Base-by-base conservation (phyloP, 1,140 invertebrate species). In the Protaetia brevitarsis region DNA sequence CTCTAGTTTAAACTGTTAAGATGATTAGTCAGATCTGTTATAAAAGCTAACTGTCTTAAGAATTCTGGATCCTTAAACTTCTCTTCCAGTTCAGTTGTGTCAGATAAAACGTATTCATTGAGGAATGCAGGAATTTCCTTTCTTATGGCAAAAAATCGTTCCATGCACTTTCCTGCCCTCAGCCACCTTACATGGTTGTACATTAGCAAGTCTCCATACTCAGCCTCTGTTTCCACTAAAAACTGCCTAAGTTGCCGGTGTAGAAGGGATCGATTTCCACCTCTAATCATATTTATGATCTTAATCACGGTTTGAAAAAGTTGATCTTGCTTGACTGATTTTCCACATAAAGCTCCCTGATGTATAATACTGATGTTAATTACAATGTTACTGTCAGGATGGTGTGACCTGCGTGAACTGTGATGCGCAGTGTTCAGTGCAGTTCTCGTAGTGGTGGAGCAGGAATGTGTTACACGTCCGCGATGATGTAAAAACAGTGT, bases 301-400 rank as follows among this genome's bases (percentile, higher is more conserved):
- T 66, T 71, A 67, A 69, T 60, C 26, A 67, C 63, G n/a, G n/a
- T 58, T 61, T 71, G 6, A 31, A 67, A 51, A 67, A 29, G 19
- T 51, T 64, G 59, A 71, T 51, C 61, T 51, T 41, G 60, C 64
- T 59, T 69, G 31, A 70, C n/a, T n/a, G n/a, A n/a, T n/a, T n/a
- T n/a, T n/a, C n/a, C n/a, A n/a, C n/a, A n/a, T n/a, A 56, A 34
- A 60, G 63, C 66, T 71, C 23, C 69, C 63, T 69, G 68, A 51
- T 71, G 67, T 66, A 68, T 69, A 29, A 66, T 69, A 36, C 69
- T n/a, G n/a, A n/a, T n/a, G n/a, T n/a, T n/a, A n/a, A n/a, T n/a
- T n/a, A n/a, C n/a, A n/a, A n/a, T n/a, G n/a, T n/a, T n/a, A n/a
- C n/a, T n/a, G n/a, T n/a, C n/a, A n/a, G n/a, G n/a, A n/a, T n/a